A percentile compares a stretch with the other conserved stretches of the same genome.
phyloP scores from a whole-genome alignment of 2,888 invertebrate genomes.

The Cephus spinipes region DNA sequence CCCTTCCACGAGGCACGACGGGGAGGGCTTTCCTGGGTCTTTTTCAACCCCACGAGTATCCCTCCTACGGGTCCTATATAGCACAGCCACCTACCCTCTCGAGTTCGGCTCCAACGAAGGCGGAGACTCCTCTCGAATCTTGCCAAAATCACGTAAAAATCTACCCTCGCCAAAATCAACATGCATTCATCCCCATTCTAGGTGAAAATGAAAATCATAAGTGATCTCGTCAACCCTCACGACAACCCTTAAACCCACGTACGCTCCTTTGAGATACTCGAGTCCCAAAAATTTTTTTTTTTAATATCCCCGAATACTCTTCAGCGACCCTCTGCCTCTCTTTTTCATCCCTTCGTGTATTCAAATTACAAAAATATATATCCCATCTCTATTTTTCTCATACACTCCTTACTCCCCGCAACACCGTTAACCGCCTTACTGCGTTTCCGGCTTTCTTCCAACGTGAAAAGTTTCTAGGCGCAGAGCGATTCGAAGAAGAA shows the following conservation, averaged over 20 bases:
- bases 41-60: conserved; percentile 1
- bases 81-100: conserved; percentile 25
- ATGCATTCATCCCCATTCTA: background rate
- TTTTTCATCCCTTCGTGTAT: background rate
- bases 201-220: background rate
- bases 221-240: background rate
- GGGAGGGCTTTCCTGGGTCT: conserved; percentile 31
- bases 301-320: background rate
- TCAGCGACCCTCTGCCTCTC: background rate
- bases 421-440: background rate
- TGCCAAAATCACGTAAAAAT: background rate
- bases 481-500: background rate
- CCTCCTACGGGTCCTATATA: conserved; percentile 28
- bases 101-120: conserved; percentile 1
- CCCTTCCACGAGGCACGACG: conserved; percentile 32
- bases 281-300: background rate
- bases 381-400: background rate
- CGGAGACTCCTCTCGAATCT: background rate
- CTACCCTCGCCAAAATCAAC: background rate
- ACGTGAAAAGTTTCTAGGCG: background rate
- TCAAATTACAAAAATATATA: background rate
- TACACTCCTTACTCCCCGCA: background rate
- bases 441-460: background rate
- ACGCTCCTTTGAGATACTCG: background rate
- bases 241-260: background rate